Percentiles rank a stretch among this genome's conserved stretches.
Conservation (phyloP, 1,140 invertebrate genomes). For the Sipha flava region DNA sequence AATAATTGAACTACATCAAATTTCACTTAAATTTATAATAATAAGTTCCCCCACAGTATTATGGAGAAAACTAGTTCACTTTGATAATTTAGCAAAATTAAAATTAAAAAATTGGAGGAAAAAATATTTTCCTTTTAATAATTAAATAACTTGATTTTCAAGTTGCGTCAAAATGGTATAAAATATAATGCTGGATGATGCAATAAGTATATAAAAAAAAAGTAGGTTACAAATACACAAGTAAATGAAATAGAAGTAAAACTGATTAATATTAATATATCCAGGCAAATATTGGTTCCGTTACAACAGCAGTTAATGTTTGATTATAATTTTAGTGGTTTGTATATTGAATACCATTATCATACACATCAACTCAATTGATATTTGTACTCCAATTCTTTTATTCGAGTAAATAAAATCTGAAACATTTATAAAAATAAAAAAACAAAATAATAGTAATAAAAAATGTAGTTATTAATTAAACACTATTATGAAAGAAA, state of each 20-base stretch:
- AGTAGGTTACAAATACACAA: not conserved
- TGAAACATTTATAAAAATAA: slow-evolving; percentile 10
- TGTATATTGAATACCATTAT: not conserved
- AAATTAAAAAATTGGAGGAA: not conserved
- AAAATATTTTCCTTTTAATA: not conserved
- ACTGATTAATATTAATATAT: not conserved
- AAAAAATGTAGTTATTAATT: too few relatives aligned
- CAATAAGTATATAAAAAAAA: not conserved
- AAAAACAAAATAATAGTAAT: too few relatives aligned
- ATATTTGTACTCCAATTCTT: not conserved
- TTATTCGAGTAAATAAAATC: not conserved
- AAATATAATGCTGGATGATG: not conserved
- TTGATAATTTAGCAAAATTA: not conserved
- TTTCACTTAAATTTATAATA: too few relatives aligned
- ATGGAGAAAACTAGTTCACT: not conserved
- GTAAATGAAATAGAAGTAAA: not conserved
- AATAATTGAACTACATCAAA: too few relatives aligned
- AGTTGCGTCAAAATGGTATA: not conserved
- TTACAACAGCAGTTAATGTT: not conserved
- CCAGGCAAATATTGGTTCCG: not conserved
- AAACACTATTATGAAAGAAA: too few relatives aligned
- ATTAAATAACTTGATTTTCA: not conserved
- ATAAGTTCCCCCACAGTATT: not conserved
- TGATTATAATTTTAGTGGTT: not conserved
- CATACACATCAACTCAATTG: not conserved